Evolutionary conservation across 2,888 invertebrate species (phyloP), one percentile per base, ranked within the genome.

Genomic region (Melanchra persicariae): DNA sequence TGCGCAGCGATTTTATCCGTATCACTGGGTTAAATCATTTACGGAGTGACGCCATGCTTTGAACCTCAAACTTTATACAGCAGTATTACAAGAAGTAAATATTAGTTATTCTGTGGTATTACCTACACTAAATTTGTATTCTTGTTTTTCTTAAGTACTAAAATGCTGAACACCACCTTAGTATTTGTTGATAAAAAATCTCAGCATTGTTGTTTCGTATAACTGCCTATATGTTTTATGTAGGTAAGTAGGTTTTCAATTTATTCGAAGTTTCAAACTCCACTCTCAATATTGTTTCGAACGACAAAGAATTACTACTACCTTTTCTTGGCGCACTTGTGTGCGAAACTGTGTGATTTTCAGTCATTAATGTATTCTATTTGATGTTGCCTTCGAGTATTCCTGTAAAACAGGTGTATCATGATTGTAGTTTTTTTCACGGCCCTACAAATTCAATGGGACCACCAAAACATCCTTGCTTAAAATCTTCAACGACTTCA

Each of bases 291-390:
- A 47, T 47, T 74, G 63, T 54, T 49, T 65, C 24, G 30, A 74
- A n/a, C 24, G 34, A 74, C 24, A 65, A 65, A 74, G 30, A 65
- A 49, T 43, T 22, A 34, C 34, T 57, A 19, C 34, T 57, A 19
- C 34, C 49, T 49, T 67, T 51, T 67, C 30, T 51, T 57, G 26
- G 49, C 34, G 19, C 49, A 26, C 57, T 67, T 66, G 24, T 7
- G 40, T 54, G 22, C 15, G 26, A n/a, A 30, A n/a, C 3, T 57
- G 24, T 55, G 62, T 64, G 75, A 66, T 75, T 26, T 75, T 51
- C 47, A 19, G 45, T 58, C 58, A 54, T 69, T 7, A 69, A 60
- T 60, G 22, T 57, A 77, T 70, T 69, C 43, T 77, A 45, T 77
- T 60, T 60, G 70, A 26, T 68, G 45, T 72, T 43, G 47, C 22